Percentiles rank a stretch among this genome's conserved stretches.
Conservation (phyloP, 2,797 vertebrate genomes). For the Sardinella longiceps region DNA sequence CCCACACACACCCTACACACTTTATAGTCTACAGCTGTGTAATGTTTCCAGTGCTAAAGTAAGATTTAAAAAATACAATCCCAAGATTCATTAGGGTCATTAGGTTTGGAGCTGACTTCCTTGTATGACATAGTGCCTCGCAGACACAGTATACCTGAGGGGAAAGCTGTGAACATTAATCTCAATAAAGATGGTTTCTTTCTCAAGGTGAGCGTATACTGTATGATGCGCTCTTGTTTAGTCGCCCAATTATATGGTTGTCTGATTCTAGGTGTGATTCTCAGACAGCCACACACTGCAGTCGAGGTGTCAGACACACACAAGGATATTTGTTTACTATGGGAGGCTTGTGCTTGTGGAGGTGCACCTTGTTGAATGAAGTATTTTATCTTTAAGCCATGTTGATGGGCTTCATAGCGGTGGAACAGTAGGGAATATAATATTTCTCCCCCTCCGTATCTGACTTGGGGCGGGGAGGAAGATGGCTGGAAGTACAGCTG, state of each 20-base stretch:
- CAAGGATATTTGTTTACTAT: conserved; percentile 59
- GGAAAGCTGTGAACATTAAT: conserved; percentile 1
- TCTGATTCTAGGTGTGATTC: conserved; percentile 22
- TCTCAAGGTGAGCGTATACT: conserved; percentile 52
- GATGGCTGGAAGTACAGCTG: conserved; percentile 77
- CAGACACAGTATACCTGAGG: conserved; percentile 7
- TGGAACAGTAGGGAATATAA: conserved; percentile 79
- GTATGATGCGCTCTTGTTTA: conserved; percentile 66
- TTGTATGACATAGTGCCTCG: background rate
- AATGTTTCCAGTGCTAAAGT: background rate
- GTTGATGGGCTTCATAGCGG: conserved; percentile 72
- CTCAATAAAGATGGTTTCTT: conserved; percentile 5
- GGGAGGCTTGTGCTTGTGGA: background rate
- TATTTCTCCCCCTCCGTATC: conserved; percentile 76
- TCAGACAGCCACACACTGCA: conserved; percentile 55
- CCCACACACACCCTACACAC: background rate
- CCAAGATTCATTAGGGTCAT: background rate
- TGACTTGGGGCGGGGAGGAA: conserved; percentile 78
- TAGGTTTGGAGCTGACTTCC: background rate
- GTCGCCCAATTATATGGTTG: conserved; percentile 12
- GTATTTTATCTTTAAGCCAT: conserved; percentile 46
- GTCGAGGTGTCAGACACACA: conserved; percentile 74
- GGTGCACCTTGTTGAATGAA: conserved; percentile 26
- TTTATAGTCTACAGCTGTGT: background rate
- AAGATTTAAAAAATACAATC: conserved; percentile 12